A percentile compares a stretch with the other conserved stretches of the same genome.
These are phyloP conservation scores for Phragmatobia fuliginosa DNA, from an alignment of 2,888 invertebrate species.

Conservation along the genomic window DNA sequence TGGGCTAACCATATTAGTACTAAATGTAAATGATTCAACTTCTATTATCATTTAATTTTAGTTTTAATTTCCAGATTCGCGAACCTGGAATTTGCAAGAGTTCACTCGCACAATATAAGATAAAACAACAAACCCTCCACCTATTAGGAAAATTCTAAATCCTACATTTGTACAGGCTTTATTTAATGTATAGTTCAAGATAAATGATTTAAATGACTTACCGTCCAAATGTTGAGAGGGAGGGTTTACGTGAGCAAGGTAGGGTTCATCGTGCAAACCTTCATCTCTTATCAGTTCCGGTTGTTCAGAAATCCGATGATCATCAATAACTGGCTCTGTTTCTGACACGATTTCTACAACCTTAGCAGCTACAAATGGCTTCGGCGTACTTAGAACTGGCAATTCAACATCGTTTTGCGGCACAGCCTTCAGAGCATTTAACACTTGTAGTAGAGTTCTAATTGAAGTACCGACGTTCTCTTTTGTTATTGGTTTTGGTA, in stretches of 20 bases:
- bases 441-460: conserved; percentile 91
- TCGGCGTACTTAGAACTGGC: conserved; percentile 74
- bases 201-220: conserved; percentile 48
- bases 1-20: too few relatives aligned
- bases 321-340: conserved; percentile 56
- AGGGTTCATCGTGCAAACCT: conserved; percentile 72
- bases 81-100: neutral
- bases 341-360: conserved; percentile 47
- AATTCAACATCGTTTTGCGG: conserved; percentile 72
- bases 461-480: conserved; percentile 93
- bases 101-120: neutral
- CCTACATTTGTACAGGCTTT: neutral
- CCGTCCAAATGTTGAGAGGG: conserved; percentile 82
- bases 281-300: conserved; percentile 42
- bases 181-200: neutral
- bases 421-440: conserved; percentile 88
- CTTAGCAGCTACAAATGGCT: conserved; percentile 68
- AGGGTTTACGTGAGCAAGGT: conserved; percentile 70
- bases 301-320: conserved; percentile 24
- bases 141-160: neutral
- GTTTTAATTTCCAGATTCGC: neutral
- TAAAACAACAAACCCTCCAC: too few relatives aligned
- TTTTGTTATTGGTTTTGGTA: conserved; percentile 91
- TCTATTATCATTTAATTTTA: neutral
- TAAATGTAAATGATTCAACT: neutral